Evolutionary conservation across 2,888 invertebrate species (phyloP).

Genomic region (Eristalinus aeneus): DNA sequence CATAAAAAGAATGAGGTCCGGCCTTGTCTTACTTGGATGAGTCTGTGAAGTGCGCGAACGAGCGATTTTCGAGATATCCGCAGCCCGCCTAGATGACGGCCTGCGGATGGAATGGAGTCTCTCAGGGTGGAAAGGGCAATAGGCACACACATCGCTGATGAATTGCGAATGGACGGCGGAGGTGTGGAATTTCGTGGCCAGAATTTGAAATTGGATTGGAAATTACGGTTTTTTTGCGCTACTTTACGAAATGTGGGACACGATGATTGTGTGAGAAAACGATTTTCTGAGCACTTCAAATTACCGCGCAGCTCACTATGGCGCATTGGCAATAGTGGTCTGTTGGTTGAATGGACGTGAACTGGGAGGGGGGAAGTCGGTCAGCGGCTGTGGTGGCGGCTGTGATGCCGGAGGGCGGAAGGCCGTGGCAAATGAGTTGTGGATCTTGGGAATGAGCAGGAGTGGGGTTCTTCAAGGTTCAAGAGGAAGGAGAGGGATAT

Average conservation of each 20-base stretch:
- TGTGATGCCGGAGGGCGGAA: neutral
- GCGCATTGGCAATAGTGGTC: slow-evolving; percentile 25
- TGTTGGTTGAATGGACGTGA: slow-evolving; percentile 20
- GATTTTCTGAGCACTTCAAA: slow-evolving; percentile 13
- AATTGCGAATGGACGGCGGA: slow-evolving; percentile 18
- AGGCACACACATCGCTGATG: neutral
- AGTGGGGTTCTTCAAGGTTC: neutral
- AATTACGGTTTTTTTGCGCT: slow-evolving; percentile 28
- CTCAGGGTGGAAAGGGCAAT: slow-evolving; percentile 19
- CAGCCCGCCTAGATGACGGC: neutral
- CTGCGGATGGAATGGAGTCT: neutral
- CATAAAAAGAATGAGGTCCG: slow-evolving; percentile 64
- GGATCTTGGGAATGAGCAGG: neutral
- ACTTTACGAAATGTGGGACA: slow-evolving; percentile 44
- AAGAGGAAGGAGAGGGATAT: neutral
- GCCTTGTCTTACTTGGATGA: slow-evolving; percentile 67
- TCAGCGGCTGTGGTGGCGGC: neutral
- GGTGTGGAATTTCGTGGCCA: slow-evolving; percentile 23
- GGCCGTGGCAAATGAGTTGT: neutral
- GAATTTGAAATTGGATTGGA: slow-evolving; percentile 56
- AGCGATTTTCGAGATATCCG: slow-evolving; percentile 56
- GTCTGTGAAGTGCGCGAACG: slow-evolving; percentile 51
- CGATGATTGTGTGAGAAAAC: slow-evolving; percentile 50
- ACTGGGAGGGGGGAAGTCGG: neutral
- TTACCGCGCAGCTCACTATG: slow-evolving; percentile 11